phyloP scores from a whole-genome alignment of 2,888 invertebrate genomes.

The Thysanoteuthis rhombus region DNA sequence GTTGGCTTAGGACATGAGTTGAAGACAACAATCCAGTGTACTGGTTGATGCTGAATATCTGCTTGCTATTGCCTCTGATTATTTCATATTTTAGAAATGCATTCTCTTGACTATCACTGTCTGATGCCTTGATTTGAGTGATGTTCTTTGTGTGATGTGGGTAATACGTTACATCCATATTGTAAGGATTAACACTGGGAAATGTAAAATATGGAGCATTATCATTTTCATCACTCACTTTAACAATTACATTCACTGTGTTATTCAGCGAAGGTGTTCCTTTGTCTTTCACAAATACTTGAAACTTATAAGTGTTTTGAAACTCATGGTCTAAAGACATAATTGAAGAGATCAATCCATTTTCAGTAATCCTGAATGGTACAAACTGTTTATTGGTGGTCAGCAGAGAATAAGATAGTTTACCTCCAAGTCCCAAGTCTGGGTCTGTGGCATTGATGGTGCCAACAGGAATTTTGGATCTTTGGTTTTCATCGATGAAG shows the following conservation, averaged over 20 bases:
- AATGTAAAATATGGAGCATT: background rate
- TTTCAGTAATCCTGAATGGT: background rate
- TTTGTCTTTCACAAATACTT: background rate
- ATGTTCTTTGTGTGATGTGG: background rate
- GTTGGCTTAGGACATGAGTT: constrained; percentile 12
- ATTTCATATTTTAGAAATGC: constrained; percentile 12
- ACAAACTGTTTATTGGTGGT: background rate
- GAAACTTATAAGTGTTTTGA: background rate
- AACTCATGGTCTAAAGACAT: background rate
- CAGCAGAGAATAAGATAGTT: background rate
- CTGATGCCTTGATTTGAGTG: constrained; percentile 12
- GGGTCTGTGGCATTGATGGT: background rate
- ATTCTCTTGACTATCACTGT: background rate
- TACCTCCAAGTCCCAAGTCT: background rate
- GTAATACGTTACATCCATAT: background rate
- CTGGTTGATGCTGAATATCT: background rate
- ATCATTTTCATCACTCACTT: background rate
- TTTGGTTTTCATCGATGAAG: background rate
- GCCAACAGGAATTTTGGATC: background rate
- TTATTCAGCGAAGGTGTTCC: background rate
- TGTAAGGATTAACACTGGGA: background rate
- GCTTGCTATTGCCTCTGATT: background rate
- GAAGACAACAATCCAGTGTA: background rate
- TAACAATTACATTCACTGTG: background rate
- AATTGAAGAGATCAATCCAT: background rate